Evolutionary conservation across 2,113 vertebrate species (phyloP).

Genomic region (Misgurnus mizolepis): DNA sequence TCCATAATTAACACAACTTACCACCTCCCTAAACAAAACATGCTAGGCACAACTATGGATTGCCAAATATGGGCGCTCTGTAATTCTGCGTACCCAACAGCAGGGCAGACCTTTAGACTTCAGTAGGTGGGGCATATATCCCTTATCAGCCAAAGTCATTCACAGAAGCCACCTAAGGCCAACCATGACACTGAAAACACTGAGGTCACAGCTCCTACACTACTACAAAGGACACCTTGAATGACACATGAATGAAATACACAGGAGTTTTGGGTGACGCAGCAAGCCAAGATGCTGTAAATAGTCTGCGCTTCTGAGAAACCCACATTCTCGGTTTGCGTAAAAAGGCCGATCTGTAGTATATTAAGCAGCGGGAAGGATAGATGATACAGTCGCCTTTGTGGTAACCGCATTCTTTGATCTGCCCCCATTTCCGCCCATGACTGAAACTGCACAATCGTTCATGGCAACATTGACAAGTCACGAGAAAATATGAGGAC

Average conservation of each 20-base stretch:
- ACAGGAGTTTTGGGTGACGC: conserved; percentile 19
- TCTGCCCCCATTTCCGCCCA: conserved; percentile 61
- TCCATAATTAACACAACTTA: background rate
- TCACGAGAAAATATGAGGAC: background rate
- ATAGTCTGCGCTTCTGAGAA: conserved; percentile 29
- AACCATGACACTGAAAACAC: background rate
- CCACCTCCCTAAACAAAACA: conserved; percentile 11
- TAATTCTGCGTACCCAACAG: conserved; percentile 1
- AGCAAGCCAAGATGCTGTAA: background rate
- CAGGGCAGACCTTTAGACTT: conserved; percentile 20
- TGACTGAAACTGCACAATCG: background rate
- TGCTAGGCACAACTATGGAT: background rate
- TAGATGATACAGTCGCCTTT: conserved; percentile 34
- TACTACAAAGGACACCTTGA: background rate
- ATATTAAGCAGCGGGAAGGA: conserved; percentile 2
- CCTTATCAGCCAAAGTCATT: conserved; percentile 54
- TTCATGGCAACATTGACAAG: background rate
- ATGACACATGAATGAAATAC: conserved; percentile 10
- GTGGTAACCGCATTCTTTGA: conserved; percentile 54
- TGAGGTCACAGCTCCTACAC: conserved; percentile 3
- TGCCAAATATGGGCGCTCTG: background rate
- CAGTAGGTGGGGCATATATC: conserved; percentile 13
- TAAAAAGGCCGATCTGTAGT: background rate
- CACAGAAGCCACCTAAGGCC: conserved; percentile 50
- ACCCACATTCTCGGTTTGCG: conserved; percentile 49